Base-by-base conservation (phyloP, 2,113 vertebrate species). In the Holacanthus passer region DNA sequence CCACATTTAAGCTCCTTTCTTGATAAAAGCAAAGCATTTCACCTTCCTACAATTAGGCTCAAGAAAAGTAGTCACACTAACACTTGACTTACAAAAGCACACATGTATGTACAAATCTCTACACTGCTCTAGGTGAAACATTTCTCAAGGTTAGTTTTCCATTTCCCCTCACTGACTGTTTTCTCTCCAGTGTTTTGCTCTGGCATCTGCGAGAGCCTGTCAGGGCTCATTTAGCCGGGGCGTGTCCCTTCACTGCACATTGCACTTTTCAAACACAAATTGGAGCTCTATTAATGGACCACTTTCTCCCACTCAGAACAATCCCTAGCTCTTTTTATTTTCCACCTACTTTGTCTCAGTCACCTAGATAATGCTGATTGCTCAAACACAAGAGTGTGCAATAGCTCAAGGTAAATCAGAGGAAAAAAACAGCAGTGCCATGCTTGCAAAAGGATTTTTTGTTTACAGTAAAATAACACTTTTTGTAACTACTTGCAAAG, bases 191-290 rank as follows among this genome's bases (percentile, higher is more conserved):
- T 53, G 60, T 59, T 75, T 35, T 59, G 16, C 70, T 64, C 77
- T 73, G 60, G 69, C 56, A 0, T 82, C 59, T 77, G 45, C 47
- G 17, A 84, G 77, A 73, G 79, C 83, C 79, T 84, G 85, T 86
- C 81, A 88, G 72, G 91, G 87, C 86, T 90, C 90, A 92, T 93
- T 92, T 86, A 82, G 72, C 67, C 22, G 9, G 84, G 81, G 83
- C 58, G 84, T 88, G 87, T 81, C 73, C 63, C 69, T 73, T 81
- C 5, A 77, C 79, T 76, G 74, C 77, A 82, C 83, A 58, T 12
- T 73, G 70, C 79, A 82, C 75, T 86, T 83, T 85, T 82, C 70
- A 88, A 77, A 87, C 29, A 81, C 79, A 79, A 85, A 79, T 87
- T 83, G 45, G 69, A 86, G 81, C 19, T 64, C 24, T 78, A 60